Evolutionary conservation across 2,797 vertebrate species (phyloP), one percentile per base, ranked within the genome.

Genomic region (Diglossa cyanea): DNA sequence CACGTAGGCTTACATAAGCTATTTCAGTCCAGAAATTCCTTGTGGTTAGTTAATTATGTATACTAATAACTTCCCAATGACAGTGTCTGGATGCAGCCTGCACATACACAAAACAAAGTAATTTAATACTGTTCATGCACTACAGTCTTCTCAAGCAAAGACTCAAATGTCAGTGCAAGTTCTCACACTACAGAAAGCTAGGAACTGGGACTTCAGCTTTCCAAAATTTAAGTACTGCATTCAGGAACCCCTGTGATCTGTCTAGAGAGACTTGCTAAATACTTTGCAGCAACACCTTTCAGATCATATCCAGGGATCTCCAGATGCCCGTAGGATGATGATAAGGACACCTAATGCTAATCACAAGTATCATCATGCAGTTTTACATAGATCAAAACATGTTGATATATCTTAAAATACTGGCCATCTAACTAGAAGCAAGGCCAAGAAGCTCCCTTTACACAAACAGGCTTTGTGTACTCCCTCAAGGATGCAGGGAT

Each of bases 11-110:
- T 87, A 79, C 44, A 76, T 28, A 89, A 92, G 17, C 50, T 83
- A 67, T 74, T 88, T 86, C 86, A 80, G 78, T 39, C 81, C 55
- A 87, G 71, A 73, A 94, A 92, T 77, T 95, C 93, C 75, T 80
- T 71, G 57, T 55, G 71, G 81, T 76, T 93, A 80, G 21, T 72
- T 87, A 93, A 86, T 95, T 89, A 89, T 48, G 70, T 23, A 73
- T 51, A 81, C 70, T 91, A 94, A 77, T 77, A 94, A 44, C 54
- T 91, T 95, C 63, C 61, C 87, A 91, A 4, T 57, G 67, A 92
- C 78, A 57, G 63, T 31, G 57, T 57, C 74, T 94, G 86, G 47
- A 55, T 78, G 37, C 33, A 76, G 87, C 70, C 74, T 71, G 67
- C 53, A 58, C 51, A 79, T 10, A 45, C 58, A 26, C 54, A 60